phyloP scores from a whole-genome alignment of 2,888 invertebrate genomes.

The Diarsia brunnea region DNA sequence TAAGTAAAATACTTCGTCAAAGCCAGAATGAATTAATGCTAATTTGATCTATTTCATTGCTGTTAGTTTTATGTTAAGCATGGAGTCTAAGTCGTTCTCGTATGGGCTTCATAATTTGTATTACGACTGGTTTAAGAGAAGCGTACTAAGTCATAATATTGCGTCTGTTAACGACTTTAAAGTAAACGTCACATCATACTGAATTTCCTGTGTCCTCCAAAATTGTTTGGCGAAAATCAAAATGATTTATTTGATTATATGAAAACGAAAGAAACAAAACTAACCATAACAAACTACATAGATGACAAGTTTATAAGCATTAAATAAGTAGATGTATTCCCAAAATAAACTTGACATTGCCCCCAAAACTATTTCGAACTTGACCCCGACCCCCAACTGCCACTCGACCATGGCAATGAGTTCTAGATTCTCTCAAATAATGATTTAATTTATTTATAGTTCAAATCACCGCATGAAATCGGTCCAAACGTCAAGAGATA shows the following conservation, averaged over 20 bases:
- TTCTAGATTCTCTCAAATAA: background rate
- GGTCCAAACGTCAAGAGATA: slow-evolving; percentile 17
- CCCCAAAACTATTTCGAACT: background rate
- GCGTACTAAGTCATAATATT: too few species aligned
- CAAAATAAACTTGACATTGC: slow-evolving; percentile 11
- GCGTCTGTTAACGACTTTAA: too few species aligned
- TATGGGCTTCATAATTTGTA: background rate
- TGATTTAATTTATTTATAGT: slow-evolving; percentile 24
- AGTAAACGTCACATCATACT: too few species aligned
- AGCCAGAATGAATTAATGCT: background rate
- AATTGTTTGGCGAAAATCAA: too few species aligned
- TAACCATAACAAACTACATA: background rate
- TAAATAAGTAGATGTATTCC: too few species aligned
- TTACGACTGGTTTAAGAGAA: too few species aligned
- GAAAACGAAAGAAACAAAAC: background rate
- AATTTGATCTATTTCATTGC: background rate
- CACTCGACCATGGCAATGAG: slow-evolving; percentile 8
- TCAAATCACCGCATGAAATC: slow-evolving; percentile 12
- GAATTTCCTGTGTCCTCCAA: too few species aligned
- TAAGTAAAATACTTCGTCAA: background rate
- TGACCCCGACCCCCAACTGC: slow-evolving; percentile 16
- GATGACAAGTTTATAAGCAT: too few species aligned
- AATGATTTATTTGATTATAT: too few species aligned
- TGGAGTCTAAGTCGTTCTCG: background rate
- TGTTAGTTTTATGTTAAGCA: background rate